A percentile compares a stretch with the other conserved stretches of the same genome.
These are phyloP conservation scores for Halichoeres trimaculatus DNA, from an alignment of 2,113 vertebrate genomes.

Conservation along the genomic window DNA sequence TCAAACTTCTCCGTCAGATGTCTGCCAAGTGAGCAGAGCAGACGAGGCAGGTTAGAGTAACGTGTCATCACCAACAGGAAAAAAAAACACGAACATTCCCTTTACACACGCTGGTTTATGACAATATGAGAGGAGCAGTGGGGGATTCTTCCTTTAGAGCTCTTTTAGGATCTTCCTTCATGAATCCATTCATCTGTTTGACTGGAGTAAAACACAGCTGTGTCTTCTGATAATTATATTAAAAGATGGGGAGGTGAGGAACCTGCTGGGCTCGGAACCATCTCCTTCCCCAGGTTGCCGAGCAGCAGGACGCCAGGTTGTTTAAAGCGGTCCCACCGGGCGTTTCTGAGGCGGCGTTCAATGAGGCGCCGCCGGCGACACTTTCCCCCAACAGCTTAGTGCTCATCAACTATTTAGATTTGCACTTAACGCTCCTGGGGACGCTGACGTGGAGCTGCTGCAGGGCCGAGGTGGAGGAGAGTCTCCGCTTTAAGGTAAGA, in stretches of 20 bases:
- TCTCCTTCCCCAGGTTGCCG: constrained; percentile 62
- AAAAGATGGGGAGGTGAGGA: constrained; percentile 58
- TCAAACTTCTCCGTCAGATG: not conserved
- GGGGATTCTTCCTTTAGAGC: constrained; percentile 14
- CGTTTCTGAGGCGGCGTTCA: constrained; percentile 64
- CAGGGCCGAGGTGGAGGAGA: constrained; percentile 43
- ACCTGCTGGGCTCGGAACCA: constrained; percentile 62
- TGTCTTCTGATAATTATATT: constrained; percentile 67
- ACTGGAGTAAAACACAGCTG: constrained; percentile 42
- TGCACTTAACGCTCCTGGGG: constrained; percentile 76
- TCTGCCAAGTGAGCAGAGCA: not conserved
- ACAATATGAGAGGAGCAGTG: not conserved
- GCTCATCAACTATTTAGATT: constrained; percentile 83
- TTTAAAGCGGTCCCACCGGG: constrained; percentile 79
- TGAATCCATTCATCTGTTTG: constrained; percentile 38
- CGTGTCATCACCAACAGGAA: constrained; percentile 10
- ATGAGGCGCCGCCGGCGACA: constrained; percentile 72
- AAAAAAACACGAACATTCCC: constrained; percentile 10
- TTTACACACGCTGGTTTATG: not conserved
- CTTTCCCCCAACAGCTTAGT: constrained; percentile 77
- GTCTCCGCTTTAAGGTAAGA: constrained; percentile 32
- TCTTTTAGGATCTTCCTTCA: constrained; percentile 16
- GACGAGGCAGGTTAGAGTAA: constrained; percentile 6
- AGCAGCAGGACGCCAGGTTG: constrained; percentile 70
- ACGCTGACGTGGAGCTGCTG: constrained; percentile 61